Evolutionary conservation across 2,797 vertebrate genomes (phyloP), one percentile per base, ranked within the genome.

Genomic region (Coracias cyanogaster): DNA sequence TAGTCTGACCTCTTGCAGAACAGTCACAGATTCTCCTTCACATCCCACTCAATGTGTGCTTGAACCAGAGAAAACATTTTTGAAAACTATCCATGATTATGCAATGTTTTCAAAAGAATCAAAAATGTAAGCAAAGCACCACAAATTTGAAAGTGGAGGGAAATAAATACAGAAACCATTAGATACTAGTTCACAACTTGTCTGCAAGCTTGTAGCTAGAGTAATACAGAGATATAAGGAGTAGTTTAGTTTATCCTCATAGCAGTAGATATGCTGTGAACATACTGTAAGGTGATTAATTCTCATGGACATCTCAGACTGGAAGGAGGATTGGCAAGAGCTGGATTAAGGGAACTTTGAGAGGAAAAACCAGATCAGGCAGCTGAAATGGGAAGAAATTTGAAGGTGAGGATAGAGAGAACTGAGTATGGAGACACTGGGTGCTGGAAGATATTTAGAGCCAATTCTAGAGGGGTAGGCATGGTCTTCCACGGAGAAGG

Each of bases 1-100:
- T 84, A 19, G 66, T 46, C 71, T 80, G 82, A 89, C 41, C 71
- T 72, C 11, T 21, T 66, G 51, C 60, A 95, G 51, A 87, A 66
- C 67, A 86, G n/a, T 37, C 58, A 86, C 66, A 87, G 79, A 88
- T 87, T 90, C 90, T 95, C 79, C 81, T 76, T 60, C 82, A 79
- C 83, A 80, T 65, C 85, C 82, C 39, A 91, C 89, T 77, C 81
- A 92, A 48, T 0, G 1, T 37, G 74, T 69, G 41, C 48, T 60
- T 86, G 43, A 96, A 88, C 20, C 52, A 81, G n/a, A 73, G n/a
- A 70, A 82, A 71, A 28, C 8, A 70, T 14, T 83, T 90, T 13
- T 88, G 69, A 81, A 77, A 78, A n/a, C 1, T 2, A 52, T 71
- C 69, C 51, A 88, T 51, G 89, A 76, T 72, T 17, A 33, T 3